Evolutionary conservation across 2,888 invertebrate species (phyloP).

Genomic region (Deilephila elpenor): DNA sequence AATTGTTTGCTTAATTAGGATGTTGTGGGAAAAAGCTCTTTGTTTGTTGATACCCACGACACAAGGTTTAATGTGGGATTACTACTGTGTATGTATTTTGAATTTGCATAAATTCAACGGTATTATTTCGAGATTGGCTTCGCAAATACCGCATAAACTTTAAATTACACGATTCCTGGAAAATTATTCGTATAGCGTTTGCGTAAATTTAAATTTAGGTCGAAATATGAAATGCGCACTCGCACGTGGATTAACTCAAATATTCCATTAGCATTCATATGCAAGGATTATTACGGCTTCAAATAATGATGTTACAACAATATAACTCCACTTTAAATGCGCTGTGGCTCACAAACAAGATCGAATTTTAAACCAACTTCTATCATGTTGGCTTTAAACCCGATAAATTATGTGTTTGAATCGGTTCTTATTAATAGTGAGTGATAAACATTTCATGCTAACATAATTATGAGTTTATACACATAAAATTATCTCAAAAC

Average conservation of each 20-base stretch:
- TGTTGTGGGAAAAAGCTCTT: too few species aligned
- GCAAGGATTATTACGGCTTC: background rate
- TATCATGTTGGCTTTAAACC: background rate
- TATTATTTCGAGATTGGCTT: too few species aligned
- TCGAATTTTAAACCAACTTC: background rate
- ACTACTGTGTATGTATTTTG: too few species aligned
- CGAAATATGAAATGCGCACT: background rate
- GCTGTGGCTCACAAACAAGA: background rate
- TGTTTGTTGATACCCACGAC: too few species aligned
- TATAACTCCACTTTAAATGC: background rate
- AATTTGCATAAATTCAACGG: too few species aligned
- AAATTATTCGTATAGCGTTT: background rate
- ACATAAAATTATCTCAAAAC: too few species aligned
- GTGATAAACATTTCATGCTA: background rate
- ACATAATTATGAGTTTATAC: too few species aligned
- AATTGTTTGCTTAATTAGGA: too few species aligned
- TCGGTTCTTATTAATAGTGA: background rate
- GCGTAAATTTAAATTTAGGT: slow-evolving; percentile 3
- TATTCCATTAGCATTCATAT: background rate
- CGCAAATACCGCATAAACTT: background rate
- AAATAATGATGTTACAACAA: slow-evolving; percentile 6
- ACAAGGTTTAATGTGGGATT: too few species aligned
- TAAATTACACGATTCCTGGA: background rate
- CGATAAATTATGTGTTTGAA: background rate
- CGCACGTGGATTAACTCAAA: background rate